phyloP scores from a whole-genome alignment of 2,888 invertebrate genomes.

The Phaonia tiefii region DNA sequence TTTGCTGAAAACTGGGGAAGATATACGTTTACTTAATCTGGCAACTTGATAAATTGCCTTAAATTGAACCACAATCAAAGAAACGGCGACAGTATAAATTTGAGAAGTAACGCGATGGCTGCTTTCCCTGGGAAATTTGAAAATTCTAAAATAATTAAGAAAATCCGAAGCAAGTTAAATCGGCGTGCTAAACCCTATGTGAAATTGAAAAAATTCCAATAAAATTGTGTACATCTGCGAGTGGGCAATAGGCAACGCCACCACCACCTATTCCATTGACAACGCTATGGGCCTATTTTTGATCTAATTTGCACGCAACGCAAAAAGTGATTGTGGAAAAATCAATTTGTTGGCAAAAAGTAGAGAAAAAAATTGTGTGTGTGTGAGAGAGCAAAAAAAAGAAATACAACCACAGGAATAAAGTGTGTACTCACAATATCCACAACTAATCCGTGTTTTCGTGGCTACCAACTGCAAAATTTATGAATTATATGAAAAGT shows the following conservation, averaged over 20 bases:
- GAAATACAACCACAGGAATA: not conserved
- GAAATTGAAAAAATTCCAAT: conserved; percentile 61
- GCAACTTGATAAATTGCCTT: conserved; percentile 81
- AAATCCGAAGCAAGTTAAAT: conserved; percentile 61
- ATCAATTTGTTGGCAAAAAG: conserved; percentile 65
- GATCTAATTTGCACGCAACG: conserved; percentile 58
- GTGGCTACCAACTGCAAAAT: conserved; percentile 6
- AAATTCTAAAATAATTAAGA: conserved; percentile 74
- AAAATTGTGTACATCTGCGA: conserved; percentile 58
- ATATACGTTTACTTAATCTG: not conserved
- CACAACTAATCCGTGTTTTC: conserved; percentile 24
- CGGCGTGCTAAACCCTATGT: conserved; percentile 65
- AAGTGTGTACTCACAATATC: conserved; percentile 11
- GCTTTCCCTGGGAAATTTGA: conserved; percentile 87
- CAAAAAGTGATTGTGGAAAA: conserved; percentile 64
- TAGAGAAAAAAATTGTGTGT: conserved; percentile 9
- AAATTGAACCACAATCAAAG: conserved; percentile 91
- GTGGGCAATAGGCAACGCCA: conserved; percentile 40
- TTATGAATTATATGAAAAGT: conserved; percentile 7
- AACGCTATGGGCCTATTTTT: conserved; percentile 43
- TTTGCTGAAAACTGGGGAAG: no score
- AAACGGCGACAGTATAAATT: conserved; percentile 99
- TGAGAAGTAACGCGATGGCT: conserved; percentile 88
- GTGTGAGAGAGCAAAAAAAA: conserved; percentile 18
- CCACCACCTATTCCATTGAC: not conserved